phyloP scores from a whole-genome alignment of 2,888 invertebrate genomes.

The Aproaerema taeniolella region DNA sequence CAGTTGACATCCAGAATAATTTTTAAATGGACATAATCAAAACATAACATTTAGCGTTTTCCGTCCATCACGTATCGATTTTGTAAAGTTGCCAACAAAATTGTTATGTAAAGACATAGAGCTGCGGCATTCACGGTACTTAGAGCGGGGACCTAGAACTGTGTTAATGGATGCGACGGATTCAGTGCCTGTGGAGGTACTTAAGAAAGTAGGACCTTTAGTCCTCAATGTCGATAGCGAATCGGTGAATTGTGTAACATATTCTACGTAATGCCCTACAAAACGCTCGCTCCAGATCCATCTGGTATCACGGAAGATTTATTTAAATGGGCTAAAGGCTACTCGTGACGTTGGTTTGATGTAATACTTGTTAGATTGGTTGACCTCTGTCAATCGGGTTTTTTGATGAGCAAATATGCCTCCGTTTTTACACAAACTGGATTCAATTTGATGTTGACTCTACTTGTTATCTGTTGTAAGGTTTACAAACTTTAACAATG shows the following conservation, averaged over 20 bases:
- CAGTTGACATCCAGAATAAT: not conserved
- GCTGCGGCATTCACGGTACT: not conserved
- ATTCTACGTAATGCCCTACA: not conserved
- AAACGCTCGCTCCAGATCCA: conserved; percentile 3
- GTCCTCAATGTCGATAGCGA: not conserved
- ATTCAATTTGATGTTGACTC: conserved; percentile 12
- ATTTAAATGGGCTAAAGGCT: conserved; percentile 3
- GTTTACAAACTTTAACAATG: conserved; percentile 6
- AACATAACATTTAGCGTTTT: conserved; percentile 6
- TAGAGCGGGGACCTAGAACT: not conserved
- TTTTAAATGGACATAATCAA: conserved; percentile 14
- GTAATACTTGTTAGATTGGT: not conserved
- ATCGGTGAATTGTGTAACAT: conserved; percentile 1
- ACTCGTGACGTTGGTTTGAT: not conserved
- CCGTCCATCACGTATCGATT: conserved; percentile 12
- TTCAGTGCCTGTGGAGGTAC: not conserved
- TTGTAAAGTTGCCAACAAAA: conserved; percentile 15
- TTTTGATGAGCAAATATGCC: not conserved
- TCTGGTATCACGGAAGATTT: conserved; percentile 2
- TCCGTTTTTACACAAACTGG: conserved; percentile 6
- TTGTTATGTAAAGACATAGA: conserved; percentile 11
- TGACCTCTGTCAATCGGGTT: not conserved
- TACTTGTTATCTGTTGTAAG: conserved; percentile 12
- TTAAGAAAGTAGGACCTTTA: not conserved
- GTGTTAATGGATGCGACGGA: not conserved